Conservation (phyloP, 2,113 vertebrate genomes). For the Orycteropus afer region DNA sequence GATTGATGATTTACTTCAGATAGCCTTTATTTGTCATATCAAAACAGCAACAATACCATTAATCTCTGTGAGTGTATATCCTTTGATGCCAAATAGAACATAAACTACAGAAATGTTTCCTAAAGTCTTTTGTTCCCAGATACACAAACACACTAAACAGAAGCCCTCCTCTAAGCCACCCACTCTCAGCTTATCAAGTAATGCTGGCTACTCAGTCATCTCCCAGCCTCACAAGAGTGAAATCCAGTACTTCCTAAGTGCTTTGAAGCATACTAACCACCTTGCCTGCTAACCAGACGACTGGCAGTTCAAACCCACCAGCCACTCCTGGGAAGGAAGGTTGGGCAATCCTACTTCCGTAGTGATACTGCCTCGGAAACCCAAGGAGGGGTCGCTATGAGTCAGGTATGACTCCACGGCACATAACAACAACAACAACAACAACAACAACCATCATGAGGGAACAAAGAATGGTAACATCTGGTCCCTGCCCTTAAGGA, state of each 20-base stretch:
- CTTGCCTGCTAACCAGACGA: too few relatives aligned
- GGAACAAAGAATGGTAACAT: neutral
- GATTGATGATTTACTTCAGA: neutral
- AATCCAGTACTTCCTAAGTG: rapidly evolving
- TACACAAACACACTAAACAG: neutral
- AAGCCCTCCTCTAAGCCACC: neutral
- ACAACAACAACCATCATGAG: too few relatives aligned
- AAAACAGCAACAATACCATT: neutral
- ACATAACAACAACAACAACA: too few relatives aligned
- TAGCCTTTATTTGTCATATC: neutral
- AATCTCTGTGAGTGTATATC: neutral
- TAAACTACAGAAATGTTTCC: neutral
- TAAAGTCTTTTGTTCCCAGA: neutral
- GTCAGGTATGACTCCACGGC: too few relatives aligned
- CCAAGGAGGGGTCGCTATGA: too few relatives aligned
- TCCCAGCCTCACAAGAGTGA: neutral
- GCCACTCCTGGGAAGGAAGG: too few relatives aligned
- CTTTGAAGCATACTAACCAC: too few relatives aligned
- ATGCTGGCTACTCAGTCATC: neutral
- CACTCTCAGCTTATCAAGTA: rapidly evolving
- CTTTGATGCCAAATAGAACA: neutral
- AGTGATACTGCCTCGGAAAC: too few relatives aligned
- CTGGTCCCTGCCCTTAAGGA: neutral
- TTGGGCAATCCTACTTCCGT: too few relatives aligned
- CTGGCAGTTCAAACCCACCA: too few relatives aligned